Base-by-base conservation (phyloP, 2,888 invertebrate genomes). In the Oligia latruncula region DNA sequence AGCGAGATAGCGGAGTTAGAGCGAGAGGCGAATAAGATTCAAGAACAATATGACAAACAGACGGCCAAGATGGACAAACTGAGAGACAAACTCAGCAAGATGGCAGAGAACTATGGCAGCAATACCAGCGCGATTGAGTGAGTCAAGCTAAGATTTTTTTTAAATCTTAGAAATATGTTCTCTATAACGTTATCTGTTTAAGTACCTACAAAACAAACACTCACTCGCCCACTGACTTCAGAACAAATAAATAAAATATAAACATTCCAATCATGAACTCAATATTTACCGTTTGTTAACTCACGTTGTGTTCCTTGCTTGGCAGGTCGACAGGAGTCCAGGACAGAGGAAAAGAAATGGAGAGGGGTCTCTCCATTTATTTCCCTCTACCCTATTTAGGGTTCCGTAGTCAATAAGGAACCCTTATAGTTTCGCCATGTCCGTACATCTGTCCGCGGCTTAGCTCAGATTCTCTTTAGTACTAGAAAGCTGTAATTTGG, bases 1-100 rank as follows among this genome's bases (percentile, higher is more conserved):
- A 96, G 96, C 80, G 95, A 96, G 85, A 96, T 97, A 35, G 93
- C 90, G 0, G 95, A 95, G 20, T 89, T 94, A 20, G 97, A 97
- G 87, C 84, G 88, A 13, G 94, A 95, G 58, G 92, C 92, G 8
- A 90, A 89, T 35, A 89, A 88, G 1, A 95, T 97, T 64, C 95
- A 97, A 76, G 94, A 97, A 0, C 92, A 95, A 88, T 93, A 93
- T 92, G 97, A 90, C 88, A 97, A 91, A 94, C 97, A 92, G 89
- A 97, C 92, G 83, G 93, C 82, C 71, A 97, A 87, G 90, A 97
- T 92, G 84, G 95, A 90, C 88, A 96, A 92, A 91, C 95, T 93
- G 75, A 91, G 88, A 23, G 94, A 94, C 58, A 94, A 95, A 67
- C 89, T 97, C 0, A 90, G 89, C n/a, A 91, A 92, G 55, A 93